Evolutionary conservation across 2,888 invertebrate species (phyloP), one percentile per base, ranked within the genome.

Genomic region (Lithophane socia): DNA sequence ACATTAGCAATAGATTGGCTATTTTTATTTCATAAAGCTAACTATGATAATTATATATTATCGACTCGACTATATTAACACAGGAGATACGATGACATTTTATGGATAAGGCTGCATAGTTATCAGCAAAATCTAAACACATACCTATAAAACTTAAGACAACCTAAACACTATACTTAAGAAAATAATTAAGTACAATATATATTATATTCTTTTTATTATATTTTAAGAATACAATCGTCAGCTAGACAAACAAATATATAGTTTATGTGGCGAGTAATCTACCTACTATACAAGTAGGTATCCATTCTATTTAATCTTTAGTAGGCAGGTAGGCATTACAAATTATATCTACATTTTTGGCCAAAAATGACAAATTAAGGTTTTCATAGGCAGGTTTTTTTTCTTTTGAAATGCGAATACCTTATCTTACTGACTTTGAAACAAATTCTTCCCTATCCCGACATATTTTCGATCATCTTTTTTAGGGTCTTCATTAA

Each of bases 391-490:
- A 85, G 73, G 67, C 12, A 85, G 73, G 64, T 52, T 77, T 77
- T 72, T 68, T 82, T 76, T 61, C 21, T 81, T 80, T 82, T 56
- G 47, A 3, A 16, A 67, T 73, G 18, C 44, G 52, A 85, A 83
- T 83, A 83, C 86, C 83, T 83, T 83, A 83, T 85, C 83, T 83
- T 83, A 83, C 83, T 58, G 68, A 72, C 71, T 76, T 80, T 69
- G 60, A 77, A 75, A 77, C 16, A 60, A 67, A 73, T 73, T 72
- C 73, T 85, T 82, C 73, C 67, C 58, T 61, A 58, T 61, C 42
- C 47, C 54, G 16, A 75, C 21, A 68, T 75, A 24, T 52, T 24
- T 60, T 44, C 13, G 8, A 61, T 8, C 4, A 42, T 52, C 16
- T 56, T 18, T 42, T 44, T 18, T 21, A 67, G 67, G 37, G 37